Conservation (phyloP, 2,113 vertebrate species). For the Labeo catla region DNA sequence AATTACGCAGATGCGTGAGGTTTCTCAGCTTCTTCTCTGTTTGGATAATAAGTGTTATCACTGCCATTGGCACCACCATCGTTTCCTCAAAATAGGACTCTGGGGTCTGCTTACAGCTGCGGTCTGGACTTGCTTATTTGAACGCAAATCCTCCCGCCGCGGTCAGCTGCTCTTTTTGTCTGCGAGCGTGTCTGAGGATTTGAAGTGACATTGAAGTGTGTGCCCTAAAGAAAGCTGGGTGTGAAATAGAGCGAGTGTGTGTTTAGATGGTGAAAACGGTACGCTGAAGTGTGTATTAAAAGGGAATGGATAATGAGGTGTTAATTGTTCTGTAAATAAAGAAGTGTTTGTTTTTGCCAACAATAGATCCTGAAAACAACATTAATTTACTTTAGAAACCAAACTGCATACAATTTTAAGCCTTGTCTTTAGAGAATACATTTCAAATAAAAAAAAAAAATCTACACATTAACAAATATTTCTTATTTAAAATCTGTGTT, state of each 20-base stretch:
- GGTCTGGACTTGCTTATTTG: constrained; percentile 35
- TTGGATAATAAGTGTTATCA: constrained; percentile 56
- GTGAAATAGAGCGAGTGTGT: neutral
- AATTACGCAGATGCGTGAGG: constrained; percentile 55
- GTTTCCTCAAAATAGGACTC: constrained; percentile 26
- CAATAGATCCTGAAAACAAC: neutral
- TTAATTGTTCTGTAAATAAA: neutral
- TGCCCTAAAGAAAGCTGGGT: constrained; percentile 19
- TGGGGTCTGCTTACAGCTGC: constrained; percentile 47
- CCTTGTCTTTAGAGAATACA: too few relatives aligned
- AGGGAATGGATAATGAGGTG: neutral
- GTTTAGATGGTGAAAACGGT: neutral
- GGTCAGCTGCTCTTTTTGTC: constrained; percentile 39
- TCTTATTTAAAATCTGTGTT: too few relatives aligned
- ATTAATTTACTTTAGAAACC: neutral
- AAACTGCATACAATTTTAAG: neutral
- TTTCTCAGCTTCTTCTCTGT: constrained; percentile 43
- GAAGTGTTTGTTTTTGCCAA: too few relatives aligned
- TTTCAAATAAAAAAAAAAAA: too few relatives aligned
- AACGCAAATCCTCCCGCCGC: neutral
- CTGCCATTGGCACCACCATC: constrained; percentile 26
- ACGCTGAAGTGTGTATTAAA: constrained; percentile 11
- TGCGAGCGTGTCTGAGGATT: neutral
- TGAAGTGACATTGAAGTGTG: neutral
- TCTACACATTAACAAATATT: too few relatives aligned